Base-by-base conservation (phyloP, 1,140 invertebrate genomes). In the Cydia amplana region DNA sequence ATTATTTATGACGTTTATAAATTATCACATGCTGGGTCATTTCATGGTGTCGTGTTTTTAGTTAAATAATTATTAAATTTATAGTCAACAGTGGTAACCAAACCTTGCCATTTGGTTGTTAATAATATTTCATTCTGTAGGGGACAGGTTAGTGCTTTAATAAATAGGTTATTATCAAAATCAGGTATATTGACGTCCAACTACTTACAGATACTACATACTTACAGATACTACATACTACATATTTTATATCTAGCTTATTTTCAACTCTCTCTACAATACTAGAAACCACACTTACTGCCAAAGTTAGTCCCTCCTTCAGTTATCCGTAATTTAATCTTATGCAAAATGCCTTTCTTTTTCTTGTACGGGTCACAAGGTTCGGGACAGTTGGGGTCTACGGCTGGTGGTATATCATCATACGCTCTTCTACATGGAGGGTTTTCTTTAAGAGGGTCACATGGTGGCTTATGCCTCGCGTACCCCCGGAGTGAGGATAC, bases 251-350 rank as follows among this genome's bases (percentile, higher is more conserved):
- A 16, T 55, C 1, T 55, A 55, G n/a, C 7, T 55, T 55, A 20
- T 55, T 1, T 55, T 18, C n/a, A 16, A 49, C 14, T 49, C 46
- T 49, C 14, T 49, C 1, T 16, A 16, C 5, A n/a, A 43, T 18
- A 77, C 40, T 20, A 32, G 36, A 74, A 77, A 63, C 10, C 43
- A 12, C 36, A 83, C 87, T 86, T 77, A 91, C 90, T 90, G 76
- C 90, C 90, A 84, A 92, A 91, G 74, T 92, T 92, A 2, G 87
- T 86, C 25, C 90, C 90, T n/a, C 90, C 90, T 75, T 90, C 87
- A 51, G 89, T 73, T 2, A 92, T 74, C 80, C 80, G 89, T 75
- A 92, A 67, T 80, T 90, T 91, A 20, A 92, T 90, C 74, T 79
- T 89, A 64, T 91, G 89, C 63, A 92, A 78, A 32, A 92, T 87